Conservation (phyloP, 2,888 invertebrate species). For the Oscheius sp. region DNA sequence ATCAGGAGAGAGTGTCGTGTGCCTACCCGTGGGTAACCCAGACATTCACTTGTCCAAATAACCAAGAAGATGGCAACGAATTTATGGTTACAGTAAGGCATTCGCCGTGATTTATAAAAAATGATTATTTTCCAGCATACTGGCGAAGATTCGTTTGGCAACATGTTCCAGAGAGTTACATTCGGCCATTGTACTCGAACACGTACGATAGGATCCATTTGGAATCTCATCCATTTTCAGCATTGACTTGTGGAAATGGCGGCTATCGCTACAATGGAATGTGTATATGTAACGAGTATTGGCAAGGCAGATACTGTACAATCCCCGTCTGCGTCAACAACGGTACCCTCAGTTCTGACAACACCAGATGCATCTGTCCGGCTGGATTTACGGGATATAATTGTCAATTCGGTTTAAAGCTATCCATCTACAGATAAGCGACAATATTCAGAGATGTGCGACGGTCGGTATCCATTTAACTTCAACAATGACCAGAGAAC, state of each 20-base stretch:
- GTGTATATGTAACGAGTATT: slow-evolving; percentile 63
- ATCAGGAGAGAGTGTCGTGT: slow-evolving; percentile 50
- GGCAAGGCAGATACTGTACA: slow-evolving; percentile 46
- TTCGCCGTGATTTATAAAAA: not conserved
- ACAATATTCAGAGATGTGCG: slow-evolving; percentile 45
- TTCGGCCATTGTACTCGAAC: slow-evolving; percentile 47
- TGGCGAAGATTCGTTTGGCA: slow-evolving; percentile 64
- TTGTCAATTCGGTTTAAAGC: slow-evolving; percentile 50
- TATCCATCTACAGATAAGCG: not conserved
- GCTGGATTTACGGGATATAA: slow-evolving; percentile 53
- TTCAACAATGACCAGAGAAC: slow-evolving; percentile 51
- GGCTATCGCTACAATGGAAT: slow-evolving; percentile 59
- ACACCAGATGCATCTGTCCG: slow-evolving; percentile 52
- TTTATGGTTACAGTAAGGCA: slow-evolving; percentile 41
- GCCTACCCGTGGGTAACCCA: slow-evolving; percentile 56
- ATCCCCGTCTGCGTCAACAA: slow-evolving; percentile 62
- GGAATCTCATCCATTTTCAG: not conserved
- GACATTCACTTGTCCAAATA: slow-evolving; percentile 59
- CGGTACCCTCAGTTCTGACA: slow-evolving; percentile 52
- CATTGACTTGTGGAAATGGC: slow-evolving; percentile 56
- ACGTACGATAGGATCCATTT: not conserved
- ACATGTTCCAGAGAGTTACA: slow-evolving; percentile 63
- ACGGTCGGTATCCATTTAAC: slow-evolving; percentile 27
- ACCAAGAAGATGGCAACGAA: slow-evolving; percentile 43
- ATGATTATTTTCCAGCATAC: slow-evolving; percentile 40